phyloP scores from a whole-genome alignment of 2,797 vertebrate species.

The Pempheris klunzingeri region DNA sequence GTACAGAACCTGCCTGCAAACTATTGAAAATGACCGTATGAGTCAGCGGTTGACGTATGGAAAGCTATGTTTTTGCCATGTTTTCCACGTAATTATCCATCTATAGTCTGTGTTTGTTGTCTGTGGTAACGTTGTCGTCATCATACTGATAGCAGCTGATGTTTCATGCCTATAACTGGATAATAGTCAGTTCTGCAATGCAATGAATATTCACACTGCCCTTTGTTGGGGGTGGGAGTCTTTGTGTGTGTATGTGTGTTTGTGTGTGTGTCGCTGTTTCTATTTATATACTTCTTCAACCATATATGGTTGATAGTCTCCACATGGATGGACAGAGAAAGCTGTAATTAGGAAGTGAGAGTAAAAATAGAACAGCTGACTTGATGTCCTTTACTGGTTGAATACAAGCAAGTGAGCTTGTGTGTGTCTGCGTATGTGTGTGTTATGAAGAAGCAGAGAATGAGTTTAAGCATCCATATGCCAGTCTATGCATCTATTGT shows the following conservation, averaged over 20 bases:
- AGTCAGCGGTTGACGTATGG: conserved; percentile 11
- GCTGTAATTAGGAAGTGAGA: conserved; percentile 56
- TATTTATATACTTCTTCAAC: conserved; percentile 58
- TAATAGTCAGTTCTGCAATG: conserved; percentile 14
- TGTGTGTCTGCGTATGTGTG: not conserved
- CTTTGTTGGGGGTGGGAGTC: conserved; percentile 26
- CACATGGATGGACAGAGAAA: conserved; percentile 48
- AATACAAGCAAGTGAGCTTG: conserved; percentile 31
- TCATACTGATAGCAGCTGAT: conserved; percentile 5
- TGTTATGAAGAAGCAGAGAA: conserved; percentile 16
- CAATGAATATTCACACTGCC: conserved; percentile 34
- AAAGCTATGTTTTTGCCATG: conserved; percentile 16
- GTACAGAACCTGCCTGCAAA: conserved; percentile 9
- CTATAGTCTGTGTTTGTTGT: not conserved
- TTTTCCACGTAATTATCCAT: conserved; percentile 14
- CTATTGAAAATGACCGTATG: conserved; percentile 5
- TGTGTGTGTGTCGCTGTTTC: conserved; percentile 18
- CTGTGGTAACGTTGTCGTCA: conserved; percentile 9
- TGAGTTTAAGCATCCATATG: conserved; percentile 29
- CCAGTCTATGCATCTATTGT: conserved; percentile 43
- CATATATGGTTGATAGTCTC: conserved; percentile 52
- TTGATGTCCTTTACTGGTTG: conserved; percentile 36
- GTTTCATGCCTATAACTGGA: not conserved
- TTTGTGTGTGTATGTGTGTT: conserved; percentile 25
- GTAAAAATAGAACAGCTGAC: conserved; percentile 70